Conservation (phyloP, 2,113 vertebrate genomes). For the Elephas maximus region DNA sequence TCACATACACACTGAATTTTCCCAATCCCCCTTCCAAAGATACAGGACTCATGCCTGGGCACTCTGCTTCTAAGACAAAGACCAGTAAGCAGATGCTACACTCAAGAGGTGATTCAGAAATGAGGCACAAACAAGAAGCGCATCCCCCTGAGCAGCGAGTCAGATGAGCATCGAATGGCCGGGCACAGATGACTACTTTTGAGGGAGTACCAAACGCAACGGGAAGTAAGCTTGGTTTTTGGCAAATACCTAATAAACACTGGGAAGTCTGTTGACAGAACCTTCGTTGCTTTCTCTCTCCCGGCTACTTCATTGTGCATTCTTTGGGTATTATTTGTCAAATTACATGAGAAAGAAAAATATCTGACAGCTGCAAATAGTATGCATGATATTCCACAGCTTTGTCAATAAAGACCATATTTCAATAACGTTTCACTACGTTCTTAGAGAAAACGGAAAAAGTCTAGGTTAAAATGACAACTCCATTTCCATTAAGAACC, state of each 20-base stretch:
- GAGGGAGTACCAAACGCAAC: neutral
- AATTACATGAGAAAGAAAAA: neutral
- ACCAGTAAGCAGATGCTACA: neutral
- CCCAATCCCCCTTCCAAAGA: neutral
- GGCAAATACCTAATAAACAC: neutral
- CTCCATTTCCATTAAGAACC: conserved; percentile 48
- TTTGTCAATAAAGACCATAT: conserved; percentile 19
- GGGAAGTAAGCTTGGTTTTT: neutral
- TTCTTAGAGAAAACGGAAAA: neutral
- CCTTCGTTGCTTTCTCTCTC: neutral
- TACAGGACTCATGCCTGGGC: neutral
- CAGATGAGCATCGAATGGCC: neutral
- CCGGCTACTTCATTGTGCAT: neutral
- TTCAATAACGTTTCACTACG: neutral
- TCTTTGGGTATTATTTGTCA: neutral
- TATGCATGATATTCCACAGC: neutral
- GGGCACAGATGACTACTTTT: neutral
- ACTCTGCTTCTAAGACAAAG: neutral
- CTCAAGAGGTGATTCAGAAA: neutral
- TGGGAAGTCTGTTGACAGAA: neutral
- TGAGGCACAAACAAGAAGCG: neutral
- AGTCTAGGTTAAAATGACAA: neutral
- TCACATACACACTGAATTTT: neutral
- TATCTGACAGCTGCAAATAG: neutral
- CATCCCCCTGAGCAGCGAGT: neutral